A percentile compares a stretch with the other conserved stretches of the same genome.
phyloP scores from a whole-genome alignment of 2,113 vertebrate species.

The Crotophaga sulcirostris region DNA sequence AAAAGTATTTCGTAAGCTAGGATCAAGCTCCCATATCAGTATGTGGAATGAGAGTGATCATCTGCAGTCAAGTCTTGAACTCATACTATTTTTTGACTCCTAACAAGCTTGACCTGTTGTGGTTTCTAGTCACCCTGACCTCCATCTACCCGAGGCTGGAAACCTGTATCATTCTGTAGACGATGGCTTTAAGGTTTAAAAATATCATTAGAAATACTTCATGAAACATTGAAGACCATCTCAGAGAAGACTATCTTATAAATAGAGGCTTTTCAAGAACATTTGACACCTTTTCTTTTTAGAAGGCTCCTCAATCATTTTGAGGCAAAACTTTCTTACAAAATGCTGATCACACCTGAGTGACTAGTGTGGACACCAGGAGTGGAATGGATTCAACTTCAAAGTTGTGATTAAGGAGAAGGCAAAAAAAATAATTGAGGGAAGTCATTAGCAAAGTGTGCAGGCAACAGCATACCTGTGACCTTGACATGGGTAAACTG shows the following conservation, averaged over 20 bases:
- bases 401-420: background rate
- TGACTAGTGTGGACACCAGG: background rate
- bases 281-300: background rate
- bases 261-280: background rate
- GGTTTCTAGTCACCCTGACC: background rate
- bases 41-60: background rate
- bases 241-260: background rate
- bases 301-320: background rate
- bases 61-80: background rate
- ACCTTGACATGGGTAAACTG: constrained; percentile 85
- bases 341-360: background rate
- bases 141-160: background rate
- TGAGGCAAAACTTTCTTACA: background rate
- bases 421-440: background rate
- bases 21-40: background rate
- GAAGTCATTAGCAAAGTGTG: background rate
- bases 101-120: background rate
- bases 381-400: background rate
- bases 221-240: background rate
- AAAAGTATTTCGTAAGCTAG: background rate
- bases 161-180: background rate
- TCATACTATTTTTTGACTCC: background rate
- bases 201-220: background rate
- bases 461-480: constrained; percentile 79
- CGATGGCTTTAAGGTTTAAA: background rate